phyloP scores from a whole-genome alignment of 2,113 vertebrate species.

The Microcebus griseorufus region DNA sequence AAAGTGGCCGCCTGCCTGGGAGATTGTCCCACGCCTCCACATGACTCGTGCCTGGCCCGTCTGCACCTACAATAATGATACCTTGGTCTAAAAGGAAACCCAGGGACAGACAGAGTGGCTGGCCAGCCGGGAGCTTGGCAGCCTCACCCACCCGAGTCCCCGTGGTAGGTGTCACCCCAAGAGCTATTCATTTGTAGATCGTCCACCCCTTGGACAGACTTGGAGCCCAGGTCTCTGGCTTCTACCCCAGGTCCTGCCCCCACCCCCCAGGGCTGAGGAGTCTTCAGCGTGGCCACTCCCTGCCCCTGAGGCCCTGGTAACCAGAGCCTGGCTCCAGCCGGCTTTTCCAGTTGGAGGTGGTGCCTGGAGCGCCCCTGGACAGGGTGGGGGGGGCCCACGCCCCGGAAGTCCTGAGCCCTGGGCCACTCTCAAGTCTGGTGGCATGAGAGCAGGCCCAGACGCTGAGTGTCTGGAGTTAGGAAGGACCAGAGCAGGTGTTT shows the following conservation, averaged over 20 bases:
- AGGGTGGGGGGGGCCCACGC: slow-evolving; percentile 24
- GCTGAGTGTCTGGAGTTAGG: neutral
- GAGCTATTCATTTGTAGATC: neutral
- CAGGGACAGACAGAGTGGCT: slow-evolving; percentile 48
- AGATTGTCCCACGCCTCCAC: neutral
- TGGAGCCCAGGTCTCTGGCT: neutral
- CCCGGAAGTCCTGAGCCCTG: slow-evolving; percentile 55
- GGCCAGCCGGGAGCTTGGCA: neutral
- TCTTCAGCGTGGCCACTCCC: slow-evolving; percentile 59
- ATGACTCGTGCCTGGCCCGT: neutral
- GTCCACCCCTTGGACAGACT: neutral
- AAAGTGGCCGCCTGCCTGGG: neutral
- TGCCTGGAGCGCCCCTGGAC: slow-evolving; percentile 59
- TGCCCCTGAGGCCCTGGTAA: slow-evolving; percentile 62
- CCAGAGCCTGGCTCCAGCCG: slow-evolving; percentile 65
- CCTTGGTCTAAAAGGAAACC: slow-evolving; percentile 58
- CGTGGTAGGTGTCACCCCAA: neutral
- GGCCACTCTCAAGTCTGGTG: neutral
- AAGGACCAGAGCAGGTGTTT: neutral
- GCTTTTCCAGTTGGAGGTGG: slow-evolving; percentile 79
- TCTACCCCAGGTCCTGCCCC: neutral
- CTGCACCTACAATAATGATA: slow-evolving; percentile 64
- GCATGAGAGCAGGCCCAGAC: neutral
- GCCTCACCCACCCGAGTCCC: neutral
- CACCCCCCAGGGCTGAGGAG: neutral